phyloP scores from a whole-genome alignment of 2,797 vertebrate genomes.

The Pterois miles region DNA sequence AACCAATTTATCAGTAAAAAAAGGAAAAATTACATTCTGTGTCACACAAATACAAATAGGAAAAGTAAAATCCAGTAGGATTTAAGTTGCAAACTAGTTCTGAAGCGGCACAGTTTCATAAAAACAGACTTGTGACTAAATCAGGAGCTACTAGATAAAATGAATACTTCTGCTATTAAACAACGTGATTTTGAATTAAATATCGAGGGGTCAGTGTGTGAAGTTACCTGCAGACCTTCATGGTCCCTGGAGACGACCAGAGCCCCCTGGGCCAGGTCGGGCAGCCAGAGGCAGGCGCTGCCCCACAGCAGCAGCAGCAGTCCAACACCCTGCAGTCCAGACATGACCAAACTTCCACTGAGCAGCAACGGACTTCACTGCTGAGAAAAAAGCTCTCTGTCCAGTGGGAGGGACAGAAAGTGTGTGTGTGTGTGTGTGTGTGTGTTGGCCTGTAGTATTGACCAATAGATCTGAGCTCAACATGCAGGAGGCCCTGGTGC shows the following conservation, averaged over 20 bases:
- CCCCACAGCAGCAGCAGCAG: slow-evolving; percentile 73
- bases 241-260: slow-evolving; percentile 51
- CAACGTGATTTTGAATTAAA: not conserved
- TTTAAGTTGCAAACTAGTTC: not conserved
- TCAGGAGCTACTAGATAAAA: not conserved
- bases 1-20: not conserved
- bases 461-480: slow-evolving; percentile 18
- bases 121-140: not conserved
- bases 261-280: slow-evolving; percentile 40
- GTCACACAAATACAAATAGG: not conserved
- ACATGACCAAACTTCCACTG: slow-evolving; percentile 73
- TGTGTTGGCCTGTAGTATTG: slow-evolving; percentile 12
- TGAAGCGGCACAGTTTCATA: not conserved
- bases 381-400: slow-evolving; percentile 26
- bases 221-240: slow-evolving; percentile 55
- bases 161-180: fast-evolving
- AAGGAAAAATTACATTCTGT: not conserved
- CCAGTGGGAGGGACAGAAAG: slow-evolving; percentile 50
- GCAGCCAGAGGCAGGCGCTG: slow-evolving; percentile 56
- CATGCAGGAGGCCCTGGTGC: not conserved
- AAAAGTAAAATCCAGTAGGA: not conserved
- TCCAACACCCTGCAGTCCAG: slow-evolving; percentile 58
- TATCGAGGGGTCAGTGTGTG: not conserved
- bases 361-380: slow-evolving; percentile 56
- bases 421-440: slow-evolving; percentile 2